Evolutionary conservation across 2,113 vertebrate species (phyloP).

Genomic region (Macquaria ambigua): DNA sequence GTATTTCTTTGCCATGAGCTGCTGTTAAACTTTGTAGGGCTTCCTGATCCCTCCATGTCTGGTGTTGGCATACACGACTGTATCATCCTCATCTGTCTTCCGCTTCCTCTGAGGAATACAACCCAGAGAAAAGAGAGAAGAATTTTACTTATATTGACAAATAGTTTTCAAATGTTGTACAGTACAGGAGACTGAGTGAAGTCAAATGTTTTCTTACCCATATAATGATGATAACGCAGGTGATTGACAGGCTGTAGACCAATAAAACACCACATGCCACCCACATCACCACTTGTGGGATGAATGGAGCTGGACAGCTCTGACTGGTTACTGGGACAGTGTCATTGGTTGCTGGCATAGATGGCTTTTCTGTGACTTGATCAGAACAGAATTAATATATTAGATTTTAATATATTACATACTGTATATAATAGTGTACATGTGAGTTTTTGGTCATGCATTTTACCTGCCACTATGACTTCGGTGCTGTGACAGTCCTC

Average conservation of each 20-base stretch:
- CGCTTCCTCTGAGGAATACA: conserved; percentile 20
- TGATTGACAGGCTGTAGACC: conserved; percentile 48
- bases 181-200: background rate
- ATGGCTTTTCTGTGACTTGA: background rate
- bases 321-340: background rate
- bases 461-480: conserved; percentile 21
- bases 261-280: conserved; percentile 16
- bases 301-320: background rate
- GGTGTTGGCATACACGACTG: conserved; percentile 24
- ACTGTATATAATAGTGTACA: background rate
- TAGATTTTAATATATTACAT: background rate
- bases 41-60: conserved; percentile 2
- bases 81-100: conserved; percentile 18
- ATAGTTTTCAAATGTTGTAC: background rate
- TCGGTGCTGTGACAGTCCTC: background rate
- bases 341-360: background rate
- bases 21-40: conserved; percentile 3
- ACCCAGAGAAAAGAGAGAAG: background rate
- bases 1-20: background rate
- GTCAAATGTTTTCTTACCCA: conserved; percentile 22
- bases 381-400: background rate
- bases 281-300: conserved; percentile 18
- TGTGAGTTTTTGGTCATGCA: background rate
- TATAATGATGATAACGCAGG: background rate
- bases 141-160: background rate